Conservation (phyloP, 92 coral and sea anemone species). For the Porites evermanni region DNA sequence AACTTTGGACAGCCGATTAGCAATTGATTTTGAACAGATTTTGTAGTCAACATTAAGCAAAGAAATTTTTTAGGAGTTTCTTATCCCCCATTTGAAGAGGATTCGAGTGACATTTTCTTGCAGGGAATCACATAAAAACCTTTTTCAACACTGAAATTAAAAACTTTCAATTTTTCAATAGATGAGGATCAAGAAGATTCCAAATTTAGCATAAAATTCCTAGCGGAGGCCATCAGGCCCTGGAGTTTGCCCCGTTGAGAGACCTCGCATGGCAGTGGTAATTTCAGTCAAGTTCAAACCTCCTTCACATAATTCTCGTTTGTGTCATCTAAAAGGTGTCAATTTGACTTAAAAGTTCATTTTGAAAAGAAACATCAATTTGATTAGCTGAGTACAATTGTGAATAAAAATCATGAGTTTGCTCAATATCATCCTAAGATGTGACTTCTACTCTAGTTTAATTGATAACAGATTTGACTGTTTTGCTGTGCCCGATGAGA, state of each 20-base stretch:
- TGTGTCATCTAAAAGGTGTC: too few species aligned
- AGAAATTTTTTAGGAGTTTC: too few species aligned
- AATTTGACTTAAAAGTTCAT: too few species aligned
- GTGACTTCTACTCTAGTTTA: not conserved
- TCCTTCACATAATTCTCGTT: too few species aligned
- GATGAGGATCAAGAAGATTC: conserved; percentile 9
- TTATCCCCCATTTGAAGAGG: not conserved
- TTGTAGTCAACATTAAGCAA: too few species aligned
- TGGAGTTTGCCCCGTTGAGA: not conserved
- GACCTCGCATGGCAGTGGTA: not conserved
- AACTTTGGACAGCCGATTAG: too few species aligned
- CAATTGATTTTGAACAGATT: too few species aligned
- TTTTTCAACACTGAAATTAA: conserved; percentile 7
- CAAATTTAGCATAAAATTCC: conserved; percentile 47
- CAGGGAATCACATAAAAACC: conserved; percentile 17
- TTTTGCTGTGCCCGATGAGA: not conserved
- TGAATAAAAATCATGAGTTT: conserved; percentile 13
- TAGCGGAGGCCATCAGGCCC: conserved; percentile 42
- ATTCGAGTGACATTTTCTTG: conserved; percentile 1
- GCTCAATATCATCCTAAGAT: not conserved
- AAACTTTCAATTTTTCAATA: not conserved
- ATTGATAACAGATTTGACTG: not conserved
- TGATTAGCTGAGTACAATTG: not conserved
- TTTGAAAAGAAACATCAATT: too few species aligned
- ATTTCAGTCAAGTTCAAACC: conserved; percentile 10